Conservation (phyloP, 2,888 invertebrate genomes). For the Ptilodon capucinus region DNA sequence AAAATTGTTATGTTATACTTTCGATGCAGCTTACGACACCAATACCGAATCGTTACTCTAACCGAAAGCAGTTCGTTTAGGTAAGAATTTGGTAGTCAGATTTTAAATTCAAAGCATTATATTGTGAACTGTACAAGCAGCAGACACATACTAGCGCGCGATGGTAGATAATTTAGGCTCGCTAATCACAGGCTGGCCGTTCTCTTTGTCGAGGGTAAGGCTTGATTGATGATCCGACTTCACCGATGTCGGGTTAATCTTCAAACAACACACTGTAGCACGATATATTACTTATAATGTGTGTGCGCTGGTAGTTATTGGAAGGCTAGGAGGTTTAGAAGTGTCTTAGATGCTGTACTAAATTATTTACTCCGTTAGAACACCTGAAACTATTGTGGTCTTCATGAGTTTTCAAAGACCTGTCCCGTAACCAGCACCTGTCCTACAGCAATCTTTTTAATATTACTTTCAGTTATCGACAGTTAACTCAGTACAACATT, state of each 20-base stretch:
- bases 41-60: too few relatives aligned
- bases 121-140: slow-evolving; percentile 11
- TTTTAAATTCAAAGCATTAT: background rate
- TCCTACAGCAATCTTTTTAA: too few relatives aligned
- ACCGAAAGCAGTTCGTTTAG: too few relatives aligned
- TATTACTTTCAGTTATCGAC: too few relatives aligned
- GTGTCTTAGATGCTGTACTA: background rate
- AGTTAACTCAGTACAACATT: too few relatives aligned
- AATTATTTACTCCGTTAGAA: too few relatives aligned
- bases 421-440: too few relatives aligned
- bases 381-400: too few relatives aligned
- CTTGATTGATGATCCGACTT: slow-evolving; percentile 70
- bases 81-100: too few relatives aligned
- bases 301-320: slow-evolving; percentile 4
- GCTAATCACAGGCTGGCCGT: slow-evolving; percentile 66
- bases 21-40: too few relatives aligned
- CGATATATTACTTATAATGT: slow-evolving; percentile 7
- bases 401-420: too few relatives aligned
- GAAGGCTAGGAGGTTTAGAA: background rate
- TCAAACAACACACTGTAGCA: slow-evolving; percentile 32
- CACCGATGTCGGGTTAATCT: slow-evolving; percentile 53
- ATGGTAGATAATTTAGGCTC: slow-evolving; percentile 62
- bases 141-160: slow-evolving; percentile 21
- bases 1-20: too few relatives aligned
- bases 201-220: slow-evolving; percentile 59